Percentiles rank a stretch among this genome's conserved stretches.
phyloP scores from a whole-genome alignment of 2,888 invertebrate genomes.

The Nomada ferruginata region DNA sequence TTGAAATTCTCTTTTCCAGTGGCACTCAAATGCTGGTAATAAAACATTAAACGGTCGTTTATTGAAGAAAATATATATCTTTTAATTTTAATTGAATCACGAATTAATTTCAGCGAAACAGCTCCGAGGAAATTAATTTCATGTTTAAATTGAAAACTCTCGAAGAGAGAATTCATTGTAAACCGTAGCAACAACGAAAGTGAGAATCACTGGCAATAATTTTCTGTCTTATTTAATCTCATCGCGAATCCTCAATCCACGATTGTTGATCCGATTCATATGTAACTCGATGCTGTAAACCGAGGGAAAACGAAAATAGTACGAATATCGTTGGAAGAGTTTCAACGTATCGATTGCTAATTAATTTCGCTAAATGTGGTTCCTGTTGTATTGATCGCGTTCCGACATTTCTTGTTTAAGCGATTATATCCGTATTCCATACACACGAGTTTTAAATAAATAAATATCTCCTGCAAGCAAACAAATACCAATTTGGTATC shows the following conservation, averaged over 20 bases:
- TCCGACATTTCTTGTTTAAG: not conserved
- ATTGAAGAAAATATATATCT: not conserved
- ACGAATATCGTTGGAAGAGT: not conserved
- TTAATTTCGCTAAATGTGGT: constrained; percentile 19
- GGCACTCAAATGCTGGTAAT: not conserved
- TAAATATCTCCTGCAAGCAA: not conserved
- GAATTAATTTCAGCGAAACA: not conserved
- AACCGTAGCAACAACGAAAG: not conserved
- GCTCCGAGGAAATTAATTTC: not conserved
- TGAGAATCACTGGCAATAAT: not conserved
- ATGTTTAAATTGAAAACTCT: not conserved
- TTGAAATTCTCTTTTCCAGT: not conserved
- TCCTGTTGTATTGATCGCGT: not conserved
- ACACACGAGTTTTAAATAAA: not conserved
- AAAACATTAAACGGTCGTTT: not conserved
- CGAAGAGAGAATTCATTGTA: no score
- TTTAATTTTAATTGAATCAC: not conserved
- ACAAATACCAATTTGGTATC: not conserved
- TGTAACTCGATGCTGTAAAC: not conserved
- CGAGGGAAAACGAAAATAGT: not conserved
- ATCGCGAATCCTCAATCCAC: not conserved
- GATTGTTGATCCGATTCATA: constrained; percentile 15
- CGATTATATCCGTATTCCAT: not conserved
- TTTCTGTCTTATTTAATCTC: not conserved
- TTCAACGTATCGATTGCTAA: constrained; percentile 10